Evolutionary conservation across 2,113 vertebrate species (phyloP), one percentile per base, ranked within the genome.

Genomic region (Dasyurus viverrinus): DNA sequence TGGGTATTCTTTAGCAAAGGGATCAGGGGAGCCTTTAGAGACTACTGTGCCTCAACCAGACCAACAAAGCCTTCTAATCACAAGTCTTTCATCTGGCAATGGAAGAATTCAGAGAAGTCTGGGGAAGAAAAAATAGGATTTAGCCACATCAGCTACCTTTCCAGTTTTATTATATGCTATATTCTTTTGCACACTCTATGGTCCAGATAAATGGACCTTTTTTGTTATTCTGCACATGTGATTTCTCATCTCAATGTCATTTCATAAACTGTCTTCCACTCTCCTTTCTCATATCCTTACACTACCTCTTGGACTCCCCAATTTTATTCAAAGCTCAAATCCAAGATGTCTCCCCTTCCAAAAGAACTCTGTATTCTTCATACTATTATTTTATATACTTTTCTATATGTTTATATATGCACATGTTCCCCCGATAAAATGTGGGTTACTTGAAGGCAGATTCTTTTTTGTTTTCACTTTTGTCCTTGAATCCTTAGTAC

Each of bases 1-100:
- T 93, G 60, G 90, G 47, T 68, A 55, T 84, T 95, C 94, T 93
- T 93, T 95, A 60, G 91, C 42, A 84, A 50, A 93, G 8, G 2
- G 26, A 93, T 8, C 42, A 84, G 16, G n/a, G n/a, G n/a, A 84
- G n/a, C 16, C 68, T 84, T 84, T 84, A 42, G 68, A n/a, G 68
- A 19, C n/a, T 84, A 8, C n/a, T 2, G 16, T 22, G 16, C 68
- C n/a, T 84, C 68, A 8, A 84, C 68, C n/a, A 84, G 42, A 42
- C 68, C n/a, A 84, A 84, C 68, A 84, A 84, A 84, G n/a, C n/a
- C 68, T 42, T n/a, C 68, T 84, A 42, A 84, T 84, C 68, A 84
- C 68, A 42, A 84, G 68, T 84, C 68, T 6, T 84, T 84, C 7
- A 42, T 42, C 68, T 42, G 68, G 68, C 68, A 84, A 19, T 42